Base-by-base conservation (phyloP, 1,140 invertebrate species). In the Aphelenchoides besseyi region DNA sequence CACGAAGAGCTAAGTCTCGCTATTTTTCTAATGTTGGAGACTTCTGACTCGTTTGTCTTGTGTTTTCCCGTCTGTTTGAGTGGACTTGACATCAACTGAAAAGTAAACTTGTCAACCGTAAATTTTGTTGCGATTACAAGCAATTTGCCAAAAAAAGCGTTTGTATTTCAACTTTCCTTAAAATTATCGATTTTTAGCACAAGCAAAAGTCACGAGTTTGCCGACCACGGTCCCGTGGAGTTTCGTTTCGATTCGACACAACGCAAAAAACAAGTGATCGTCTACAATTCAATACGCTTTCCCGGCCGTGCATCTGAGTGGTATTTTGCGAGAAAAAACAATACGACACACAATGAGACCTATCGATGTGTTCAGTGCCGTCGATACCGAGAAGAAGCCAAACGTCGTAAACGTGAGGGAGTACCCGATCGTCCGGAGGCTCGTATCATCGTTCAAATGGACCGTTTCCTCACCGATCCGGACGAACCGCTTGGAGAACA, bases 281-380 rank as follows among this genome's bases (percentile, higher is more conserved):
- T 72, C 5, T 72, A 72, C 71, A 57, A 72, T 36, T 72, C 70
- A 2, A n/a, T 52, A 18, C 23, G 55, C 3, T 72, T 29, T 30
- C 52, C 70, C 32, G 70, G 70, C 36, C 57, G n/a, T 18, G 54
- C 70, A 23, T 72, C 70, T 23, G 70, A 72, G 36, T 72, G 70
- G 70, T 72, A 72, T 35, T 72, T 72, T 62, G 70, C 54, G 36
- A 71, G 70, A 1, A 75, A 61, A 26, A 72, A 72, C 41, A 26
- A 52, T 3, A 74, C 70, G 18, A 72, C 70, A 16, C 26, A 26
- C 12, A 72, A 72, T 74, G 70, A 72, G 33, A 72, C 70, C 3
- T 72, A 72, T 29, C 32, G 70, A 71, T 72, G 70, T 63, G 70
- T 72, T n/a, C 70, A 72, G 12, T 72, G 70, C 62, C 72, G 70